A percentile compares a stretch with the other conserved stretches of the same genome.
Conservation (phyloP, 2,113 vertebrate genomes). For the Syngnathus typhle region DNA sequence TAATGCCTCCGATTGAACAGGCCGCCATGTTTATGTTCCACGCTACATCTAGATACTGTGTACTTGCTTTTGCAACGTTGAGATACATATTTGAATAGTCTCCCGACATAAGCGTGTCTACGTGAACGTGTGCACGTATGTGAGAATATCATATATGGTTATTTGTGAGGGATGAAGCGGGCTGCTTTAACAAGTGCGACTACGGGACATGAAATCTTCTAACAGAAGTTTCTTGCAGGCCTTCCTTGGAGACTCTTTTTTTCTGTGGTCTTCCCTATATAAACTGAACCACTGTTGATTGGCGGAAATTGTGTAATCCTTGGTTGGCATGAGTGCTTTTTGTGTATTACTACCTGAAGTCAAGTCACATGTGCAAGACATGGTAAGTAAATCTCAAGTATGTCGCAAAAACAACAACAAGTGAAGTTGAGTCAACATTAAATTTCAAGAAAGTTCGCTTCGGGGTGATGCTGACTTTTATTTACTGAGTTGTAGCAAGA, state of each 20-base stretch:
- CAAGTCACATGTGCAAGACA: background rate
- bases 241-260: conserved; percentile 2
- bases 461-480: too few relatives aligned
- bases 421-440: too few relatives aligned
- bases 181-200: conserved; percentile 14
- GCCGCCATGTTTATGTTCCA: conserved; percentile 25
- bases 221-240: conserved; percentile 18
- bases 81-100: conserved; percentile 25
- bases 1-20: conserved; percentile 21
- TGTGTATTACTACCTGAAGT: conserved; percentile 12
- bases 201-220: conserved; percentile 18
- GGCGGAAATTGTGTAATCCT: conserved; percentile 19
- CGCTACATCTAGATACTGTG: conserved; percentile 22
- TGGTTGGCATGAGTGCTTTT: conserved; percentile 13
- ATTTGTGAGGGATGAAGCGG: conserved; percentile 3
- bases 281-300: conserved; percentile 42
- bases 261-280: conserved; percentile 43
- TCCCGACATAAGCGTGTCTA: conserved; percentile 1
- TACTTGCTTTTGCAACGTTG: background rate
- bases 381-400: too few relatives aligned
- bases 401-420: too few relatives aligned
- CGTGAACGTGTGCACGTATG: conserved; percentile 1
- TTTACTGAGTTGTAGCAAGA: too few relatives aligned
- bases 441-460: too few relatives aligned
- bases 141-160: conserved; percentile 15